A percentile compares a stretch with the other conserved stretches of the same genome.
Evolutionary conservation across 2,113 vertebrate species (phyloP).

Genomic region (Helogale parvula): DNA sequence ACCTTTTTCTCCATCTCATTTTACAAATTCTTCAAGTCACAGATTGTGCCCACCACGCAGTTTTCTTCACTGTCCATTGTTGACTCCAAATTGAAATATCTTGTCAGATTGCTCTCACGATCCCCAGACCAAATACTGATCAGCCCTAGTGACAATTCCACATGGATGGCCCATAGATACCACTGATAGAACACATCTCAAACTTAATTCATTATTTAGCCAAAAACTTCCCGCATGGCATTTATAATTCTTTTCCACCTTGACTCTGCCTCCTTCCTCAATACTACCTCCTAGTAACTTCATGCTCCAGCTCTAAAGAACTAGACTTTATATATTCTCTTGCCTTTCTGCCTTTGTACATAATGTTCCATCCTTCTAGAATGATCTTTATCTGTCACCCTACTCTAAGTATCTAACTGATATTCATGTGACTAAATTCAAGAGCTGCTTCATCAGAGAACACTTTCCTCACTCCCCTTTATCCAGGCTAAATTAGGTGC

Average conservation of each 20-base stretch:
- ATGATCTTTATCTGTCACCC: background rate
- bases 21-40: background rate
- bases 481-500: background rate
- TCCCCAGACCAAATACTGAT: background rate
- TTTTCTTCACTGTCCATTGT: background rate
- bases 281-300: background rate
- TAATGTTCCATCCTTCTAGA: background rate
- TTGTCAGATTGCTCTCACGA: background rate
- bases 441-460: background rate
- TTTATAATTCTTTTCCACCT: background rate
- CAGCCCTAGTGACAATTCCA: background rate
- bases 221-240: background rate
- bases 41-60: background rate
- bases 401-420: background rate
- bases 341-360: background rate
- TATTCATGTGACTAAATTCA: background rate
- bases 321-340: background rate
- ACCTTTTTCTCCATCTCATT: background rate
- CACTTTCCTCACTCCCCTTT: rapidly evolving
- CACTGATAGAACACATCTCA: background rate
- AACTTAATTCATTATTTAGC: background rate
- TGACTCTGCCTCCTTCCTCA: background rate
- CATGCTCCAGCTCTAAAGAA: background rate
- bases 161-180: background rate
- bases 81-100: background rate